phyloP scores from a whole-genome alignment of 1,140 invertebrate species.

The Piezodorus guildinii region DNA sequence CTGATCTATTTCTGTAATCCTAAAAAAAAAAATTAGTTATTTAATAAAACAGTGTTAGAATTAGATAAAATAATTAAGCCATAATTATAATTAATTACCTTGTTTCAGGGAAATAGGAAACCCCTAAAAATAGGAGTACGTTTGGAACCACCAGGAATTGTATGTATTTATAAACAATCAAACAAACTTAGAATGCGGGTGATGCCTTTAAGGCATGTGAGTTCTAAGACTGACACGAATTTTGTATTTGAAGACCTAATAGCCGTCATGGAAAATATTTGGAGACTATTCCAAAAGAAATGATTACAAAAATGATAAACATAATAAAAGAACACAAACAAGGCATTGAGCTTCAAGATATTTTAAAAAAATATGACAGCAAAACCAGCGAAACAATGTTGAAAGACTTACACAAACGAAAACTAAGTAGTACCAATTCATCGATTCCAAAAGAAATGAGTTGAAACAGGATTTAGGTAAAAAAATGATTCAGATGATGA shows the following conservation, averaged over 20 bases:
- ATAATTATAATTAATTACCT: not conserved
- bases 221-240: not conserved
- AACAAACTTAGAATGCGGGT: constrained; percentile 10
- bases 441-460: no score
- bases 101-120: not conserved
- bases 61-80: no score
- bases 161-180: constrained; percentile 15
- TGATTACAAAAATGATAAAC: not conserved
- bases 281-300: not conserved
- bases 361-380: no score
- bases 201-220: constrained; percentile 12
- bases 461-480: no score
- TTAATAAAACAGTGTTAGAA: no score
- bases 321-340: not conserved
- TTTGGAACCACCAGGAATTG: constrained; percentile 5
- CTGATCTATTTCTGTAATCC: no score
- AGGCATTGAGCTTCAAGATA: not conserved
- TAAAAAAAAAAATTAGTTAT: no score
- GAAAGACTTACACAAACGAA: no score
- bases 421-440: no score
- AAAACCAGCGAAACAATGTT: no score
- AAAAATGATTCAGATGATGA: no score
- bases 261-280: not conserved
- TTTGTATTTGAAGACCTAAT: not conserved
- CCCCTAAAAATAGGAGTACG: constrained; percentile 14